Conservation (phyloP, 2,888 invertebrate genomes). For the Rhogogaster chlorosoma region DNA sequence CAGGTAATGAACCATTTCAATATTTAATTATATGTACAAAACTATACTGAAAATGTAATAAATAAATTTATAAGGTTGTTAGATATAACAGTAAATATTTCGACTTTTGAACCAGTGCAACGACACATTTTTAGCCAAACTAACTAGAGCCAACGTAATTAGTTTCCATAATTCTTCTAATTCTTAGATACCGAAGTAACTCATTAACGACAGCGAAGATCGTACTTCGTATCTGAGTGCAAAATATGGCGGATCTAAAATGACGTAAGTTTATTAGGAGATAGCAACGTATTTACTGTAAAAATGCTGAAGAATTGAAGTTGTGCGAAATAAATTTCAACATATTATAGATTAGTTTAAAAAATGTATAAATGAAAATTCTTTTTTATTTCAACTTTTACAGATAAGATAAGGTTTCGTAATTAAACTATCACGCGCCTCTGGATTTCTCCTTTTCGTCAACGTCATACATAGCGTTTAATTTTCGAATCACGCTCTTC, state of each 20-base stretch:
- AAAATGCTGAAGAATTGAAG: background rate
- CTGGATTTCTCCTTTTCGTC: conserved; percentile 67
- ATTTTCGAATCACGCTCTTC: conserved; percentile 75
- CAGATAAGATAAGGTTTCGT: background rate
- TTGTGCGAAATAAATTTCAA: background rate
- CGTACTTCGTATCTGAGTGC: too few species aligned
- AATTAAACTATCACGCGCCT: conserved; percentile 2
- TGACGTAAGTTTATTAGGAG: too few species aligned
- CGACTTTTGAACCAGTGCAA: background rate
- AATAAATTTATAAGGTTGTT: background rate
- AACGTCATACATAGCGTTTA: conserved; percentile 77
- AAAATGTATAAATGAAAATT: background rate
- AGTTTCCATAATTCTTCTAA: background rate
- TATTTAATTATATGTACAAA: background rate
- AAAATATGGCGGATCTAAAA: too few species aligned
- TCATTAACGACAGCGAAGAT: background rate
- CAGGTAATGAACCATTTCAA: background rate
- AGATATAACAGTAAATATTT: background rate
- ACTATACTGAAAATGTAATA: background rate
- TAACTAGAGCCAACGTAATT: background rate
- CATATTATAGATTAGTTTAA: background rate
- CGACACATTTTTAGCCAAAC: background rate
- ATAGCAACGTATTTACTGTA: background rate
- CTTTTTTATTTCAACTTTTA: background rate
- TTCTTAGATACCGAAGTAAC: background rate